A percentile compares a stretch with the other conserved stretches of the same genome.
Evolutionary conservation across 2,797 vertebrate species (phyloP).

Genomic region (Leptoclinus maculatus): DNA sequence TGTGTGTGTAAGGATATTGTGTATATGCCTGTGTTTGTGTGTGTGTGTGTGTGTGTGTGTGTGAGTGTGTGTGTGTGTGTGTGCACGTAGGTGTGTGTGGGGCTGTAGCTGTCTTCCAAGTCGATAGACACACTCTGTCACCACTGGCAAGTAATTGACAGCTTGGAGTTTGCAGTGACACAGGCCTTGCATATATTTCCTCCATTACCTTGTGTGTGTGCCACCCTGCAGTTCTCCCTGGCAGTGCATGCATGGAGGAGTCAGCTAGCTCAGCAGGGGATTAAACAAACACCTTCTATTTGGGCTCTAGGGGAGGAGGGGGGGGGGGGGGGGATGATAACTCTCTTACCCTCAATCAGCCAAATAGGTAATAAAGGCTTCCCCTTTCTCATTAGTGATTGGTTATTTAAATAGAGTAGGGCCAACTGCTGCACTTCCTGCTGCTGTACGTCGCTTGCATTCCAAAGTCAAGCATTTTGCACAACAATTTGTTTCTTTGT

Average conservation of each 20-base stretch:
- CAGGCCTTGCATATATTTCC: conserved; percentile 81
- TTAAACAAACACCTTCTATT: conserved; percentile 76
- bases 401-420: conserved; percentile 44
- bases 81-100: conserved; percentile 47
- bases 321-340: conserved; percentile 60
- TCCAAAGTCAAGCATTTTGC: conserved; percentile 40
- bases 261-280: conserved; percentile 66
- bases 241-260: conserved; percentile 63
- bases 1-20: conserved; percentile 26
- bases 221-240: conserved; percentile 61
- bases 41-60: background rate
- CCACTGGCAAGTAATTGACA: conserved; percentile 81
- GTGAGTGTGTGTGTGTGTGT: conserved; percentile 9
- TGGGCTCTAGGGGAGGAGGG: conserved; percentile 50
- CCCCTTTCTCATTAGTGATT: conserved; percentile 38
- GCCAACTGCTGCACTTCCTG: background rate
- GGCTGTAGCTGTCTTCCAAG: conserved; percentile 75
- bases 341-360: conserved; percentile 60
- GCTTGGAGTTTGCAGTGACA: conserved; percentile 79
- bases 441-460: background rate
- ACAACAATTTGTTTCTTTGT: conserved; percentile 37
- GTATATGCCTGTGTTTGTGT: conserved; percentile 27
- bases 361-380: conserved; percentile 59
- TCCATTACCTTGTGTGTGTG: conserved; percentile 67
- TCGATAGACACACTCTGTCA: conserved; percentile 78